Base-by-base conservation (phyloP, 2,888 invertebrate genomes). In the Brenthis ino region DNA sequence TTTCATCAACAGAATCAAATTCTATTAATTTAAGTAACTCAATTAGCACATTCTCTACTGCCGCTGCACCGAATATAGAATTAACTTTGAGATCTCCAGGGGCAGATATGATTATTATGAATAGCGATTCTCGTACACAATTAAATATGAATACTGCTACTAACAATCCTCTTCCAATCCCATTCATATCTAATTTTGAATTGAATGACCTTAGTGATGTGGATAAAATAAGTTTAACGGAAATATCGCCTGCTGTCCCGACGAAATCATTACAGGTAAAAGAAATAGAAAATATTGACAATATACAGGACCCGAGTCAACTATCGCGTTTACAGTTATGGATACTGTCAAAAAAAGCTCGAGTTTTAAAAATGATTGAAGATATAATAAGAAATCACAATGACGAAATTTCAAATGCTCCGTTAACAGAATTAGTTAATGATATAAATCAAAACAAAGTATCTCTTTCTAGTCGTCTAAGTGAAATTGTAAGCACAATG, bases 301-400 rank as follows among this genome's bases (percentile, higher is more conserved):
- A 77, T 74, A 73, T 84, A 63, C 80, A 82, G 72, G 82, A 88
- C 73, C 84, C 85, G 56, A 85, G 76, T 79, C 83, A 85, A 72
- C 75, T 92, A 73, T 87, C 92, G 54, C 86, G 85, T 54, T 73
- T 89, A 63, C 89, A 93, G 74, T 77, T 93, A 74, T 90, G 88
- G 90, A 82, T 93, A 74, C 79, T 93, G 71, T 90, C 93, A n/a
- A 91, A 89, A 79, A 90, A 92, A 83, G 93, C 93, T 71, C 85
- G 85, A 73, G 89, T 93, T 72, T 84, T 93, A 70, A 86, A 91
- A 81, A 91, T 93, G 88, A 93, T 93, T 67, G 93, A 93, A 86
- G 88, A 93, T 70, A 78, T 93, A 56, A 87, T 93, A 76, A 82
- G 83, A 76, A 85, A 88, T 76, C 93, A 93, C 73, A 89, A 93